Evolutionary conservation across 1,140 invertebrate species (phyloP).

Genomic region (Matsumurasca onukii): DNA sequence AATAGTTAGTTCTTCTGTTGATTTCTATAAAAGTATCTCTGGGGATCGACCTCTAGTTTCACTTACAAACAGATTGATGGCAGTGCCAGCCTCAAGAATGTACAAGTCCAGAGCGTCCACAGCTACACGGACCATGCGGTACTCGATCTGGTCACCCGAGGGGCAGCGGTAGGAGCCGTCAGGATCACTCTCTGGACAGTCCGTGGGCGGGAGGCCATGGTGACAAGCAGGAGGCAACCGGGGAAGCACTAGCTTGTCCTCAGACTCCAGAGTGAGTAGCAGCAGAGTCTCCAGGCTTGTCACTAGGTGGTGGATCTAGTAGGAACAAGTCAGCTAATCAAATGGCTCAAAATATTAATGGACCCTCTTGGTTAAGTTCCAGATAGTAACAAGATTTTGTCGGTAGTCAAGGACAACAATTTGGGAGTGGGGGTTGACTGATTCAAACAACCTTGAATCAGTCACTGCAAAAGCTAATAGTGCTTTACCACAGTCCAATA

Average conservation of each 20-base stretch:
- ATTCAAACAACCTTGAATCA: no score
- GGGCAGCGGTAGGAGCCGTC: conserved; percentile 68
- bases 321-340: no score
- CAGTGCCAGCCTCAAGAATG: conserved; percentile 85
- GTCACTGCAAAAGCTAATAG: no score
- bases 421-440: no score
- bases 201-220: conserved; percentile 74
- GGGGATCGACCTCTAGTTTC: no score
- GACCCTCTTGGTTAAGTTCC: no score
- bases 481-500: no score
- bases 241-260: conserved; percentile 83
- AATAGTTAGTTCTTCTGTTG: no score
- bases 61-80: conserved; percentile 79
- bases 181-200: conserved; percentile 71
- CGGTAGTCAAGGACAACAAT: no score
- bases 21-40: no score
- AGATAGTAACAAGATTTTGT: no score
- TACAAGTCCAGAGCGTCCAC: conserved; percentile 91
- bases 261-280: conserved; percentile 80
- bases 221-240: conserved; percentile 78
- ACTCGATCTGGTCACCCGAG: conserved; percentile 89
- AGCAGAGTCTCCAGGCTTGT: conserved; percentile 88
- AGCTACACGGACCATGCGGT: conserved; percentile 87
- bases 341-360: no score
- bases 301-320: conserved; percentile 82